phyloP scores from a whole-genome alignment of 1,140 invertebrate species.

The Rhopalosiphum maidis region DNA sequence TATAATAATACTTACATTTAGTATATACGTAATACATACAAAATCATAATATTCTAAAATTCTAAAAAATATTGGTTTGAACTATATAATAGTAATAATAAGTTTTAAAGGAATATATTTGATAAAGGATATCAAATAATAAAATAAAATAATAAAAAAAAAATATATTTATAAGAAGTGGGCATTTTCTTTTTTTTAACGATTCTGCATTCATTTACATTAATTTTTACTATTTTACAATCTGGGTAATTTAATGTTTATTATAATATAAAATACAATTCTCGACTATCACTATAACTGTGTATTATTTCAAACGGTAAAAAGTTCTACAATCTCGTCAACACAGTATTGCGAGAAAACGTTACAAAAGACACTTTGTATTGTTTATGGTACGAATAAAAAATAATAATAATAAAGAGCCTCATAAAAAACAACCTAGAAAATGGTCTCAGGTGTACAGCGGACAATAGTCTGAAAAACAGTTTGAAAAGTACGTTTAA shows the following conservation, averaged over 20 bases:
- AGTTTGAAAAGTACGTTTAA: constrained; percentile 42
- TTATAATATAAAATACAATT: background rate
- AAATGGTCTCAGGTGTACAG: constrained; percentile 40
- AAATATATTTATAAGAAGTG: background rate
- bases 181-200: too few species aligned
- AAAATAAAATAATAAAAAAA: background rate
- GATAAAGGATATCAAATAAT: too few species aligned
- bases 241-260: background rate
- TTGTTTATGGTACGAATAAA: constrained; percentile 38
- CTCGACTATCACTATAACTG: background rate
- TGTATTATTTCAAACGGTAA: background rate
- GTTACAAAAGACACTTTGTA: constrained; percentile 25
- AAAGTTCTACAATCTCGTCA: constrained; percentile 24
- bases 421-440: constrained; percentile 10
- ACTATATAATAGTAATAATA: background rate
- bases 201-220: background rate
- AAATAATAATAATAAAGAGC: constrained; percentile 18
- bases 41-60: background rate
- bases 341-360: background rate
- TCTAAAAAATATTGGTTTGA: background rate
- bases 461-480: constrained; percentile 33
- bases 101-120: background rate
- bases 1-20: background rate
- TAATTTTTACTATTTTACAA: background rate
- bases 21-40: background rate